Conservation (phyloP, 2,113 vertebrate species). For the Sitta europaea region DNA sequence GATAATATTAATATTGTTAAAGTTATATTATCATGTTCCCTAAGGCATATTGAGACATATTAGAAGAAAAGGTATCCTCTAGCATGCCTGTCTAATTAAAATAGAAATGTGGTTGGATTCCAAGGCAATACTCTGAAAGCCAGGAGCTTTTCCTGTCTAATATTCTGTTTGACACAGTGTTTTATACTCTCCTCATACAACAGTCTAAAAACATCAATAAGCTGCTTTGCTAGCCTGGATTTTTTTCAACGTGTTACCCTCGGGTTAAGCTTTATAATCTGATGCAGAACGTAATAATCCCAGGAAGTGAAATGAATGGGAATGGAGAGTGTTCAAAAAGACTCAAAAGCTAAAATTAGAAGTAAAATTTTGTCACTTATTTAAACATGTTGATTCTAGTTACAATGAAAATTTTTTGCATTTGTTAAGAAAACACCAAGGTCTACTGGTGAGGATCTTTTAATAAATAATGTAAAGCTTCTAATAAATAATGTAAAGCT, state of each 20-base stretch:
- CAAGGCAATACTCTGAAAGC: background rate
- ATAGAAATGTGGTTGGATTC: background rate
- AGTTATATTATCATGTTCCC: background rate
- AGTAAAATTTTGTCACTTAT: background rate
- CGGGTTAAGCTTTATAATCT: conserved; percentile 53
- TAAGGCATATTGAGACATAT: background rate
- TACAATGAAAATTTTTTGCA: background rate
- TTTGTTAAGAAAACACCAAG: background rate
- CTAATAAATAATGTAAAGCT: background rate
- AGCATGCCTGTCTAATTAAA: background rate
- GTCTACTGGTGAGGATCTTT: background rate
- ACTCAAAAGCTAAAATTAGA: conserved; percentile 19
- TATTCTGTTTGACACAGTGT: background rate
- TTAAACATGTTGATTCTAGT: background rate
- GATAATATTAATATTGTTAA: background rate
- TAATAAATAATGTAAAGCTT: background rate
- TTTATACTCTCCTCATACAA: background rate
- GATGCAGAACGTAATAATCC: conserved; percentile 42
- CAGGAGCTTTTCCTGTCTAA: background rate
- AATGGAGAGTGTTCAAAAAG: background rate
- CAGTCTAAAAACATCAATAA: conserved; percentile 45
- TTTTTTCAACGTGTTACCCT: conserved; percentile 8
- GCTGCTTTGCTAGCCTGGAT: conserved; percentile 35
- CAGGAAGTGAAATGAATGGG: conserved; percentile 21
- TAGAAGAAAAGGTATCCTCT: background rate